Conservation (phyloP, 2,113 vertebrate genomes). For the Aramus guarauna region DNA sequence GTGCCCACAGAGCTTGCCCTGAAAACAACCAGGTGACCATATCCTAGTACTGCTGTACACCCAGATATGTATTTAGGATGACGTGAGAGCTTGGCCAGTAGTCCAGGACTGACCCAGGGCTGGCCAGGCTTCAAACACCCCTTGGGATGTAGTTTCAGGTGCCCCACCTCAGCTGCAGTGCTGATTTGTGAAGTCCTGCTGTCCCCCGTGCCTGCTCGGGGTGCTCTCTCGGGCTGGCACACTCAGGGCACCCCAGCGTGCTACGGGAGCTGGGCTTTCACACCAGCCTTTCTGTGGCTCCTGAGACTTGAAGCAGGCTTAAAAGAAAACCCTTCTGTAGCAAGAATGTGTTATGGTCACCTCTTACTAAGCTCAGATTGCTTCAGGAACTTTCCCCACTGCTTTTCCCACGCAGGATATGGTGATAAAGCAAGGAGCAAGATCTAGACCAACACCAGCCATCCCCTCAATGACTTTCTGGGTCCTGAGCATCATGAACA, state of each 20-base stretch:
- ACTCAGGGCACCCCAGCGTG: rapidly evolving
- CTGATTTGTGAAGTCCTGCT: neutral
- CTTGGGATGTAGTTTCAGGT: neutral
- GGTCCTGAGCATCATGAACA: neutral
- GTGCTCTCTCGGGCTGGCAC: neutral
- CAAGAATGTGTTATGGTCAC: neutral
- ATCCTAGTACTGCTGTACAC: neutral
- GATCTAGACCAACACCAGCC: neutral
- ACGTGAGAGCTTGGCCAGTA: neutral
- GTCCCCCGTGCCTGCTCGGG: rapidly evolving
- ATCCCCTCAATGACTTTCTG: neutral
- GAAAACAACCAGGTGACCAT: neutral
- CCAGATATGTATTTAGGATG: neutral
- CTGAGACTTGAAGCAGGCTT: neutral
- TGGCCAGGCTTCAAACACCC: neutral
- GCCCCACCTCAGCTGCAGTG: neutral
- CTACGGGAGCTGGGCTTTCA: neutral
- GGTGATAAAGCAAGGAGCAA: neutral
- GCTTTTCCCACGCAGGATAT: neutral
- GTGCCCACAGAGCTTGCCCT: neutral
- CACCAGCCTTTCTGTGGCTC: neutral
- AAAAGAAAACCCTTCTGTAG: neutral
- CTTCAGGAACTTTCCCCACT: neutral
- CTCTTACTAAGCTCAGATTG: neutral
- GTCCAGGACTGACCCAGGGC: neutral